phyloP scores from a whole-genome alignment of 1,140 invertebrate genomes.

The Plectrocnemia conspersa region DNA sequence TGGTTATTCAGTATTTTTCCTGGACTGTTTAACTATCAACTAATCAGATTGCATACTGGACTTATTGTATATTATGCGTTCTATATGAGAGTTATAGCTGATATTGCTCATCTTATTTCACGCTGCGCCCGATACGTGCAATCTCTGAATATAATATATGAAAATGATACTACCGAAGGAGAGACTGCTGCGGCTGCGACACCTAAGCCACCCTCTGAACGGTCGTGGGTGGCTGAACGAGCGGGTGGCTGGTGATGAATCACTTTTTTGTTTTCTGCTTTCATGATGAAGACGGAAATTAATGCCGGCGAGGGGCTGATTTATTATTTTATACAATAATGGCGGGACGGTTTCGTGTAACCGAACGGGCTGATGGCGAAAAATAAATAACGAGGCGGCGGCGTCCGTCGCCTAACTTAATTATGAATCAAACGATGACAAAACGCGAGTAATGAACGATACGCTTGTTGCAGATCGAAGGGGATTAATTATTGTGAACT shows the following conservation, averaged over 20 bases:
- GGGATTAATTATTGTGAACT: too few relatives aligned
- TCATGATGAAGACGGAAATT: constrained; percentile 30
- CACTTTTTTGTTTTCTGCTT: constrained; percentile 30
- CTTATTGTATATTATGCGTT: too few relatives aligned
- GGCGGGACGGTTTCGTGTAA: constrained; percentile 8
- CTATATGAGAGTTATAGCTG: too few relatives aligned
- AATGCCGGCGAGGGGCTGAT: constrained; percentile 28
- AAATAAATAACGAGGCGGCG: constrained; percentile 15
- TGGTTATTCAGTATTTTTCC: too few relatives aligned
- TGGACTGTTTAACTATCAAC: too few relatives aligned
- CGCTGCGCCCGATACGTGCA: too few relatives aligned
- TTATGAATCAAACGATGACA: constrained; percentile 19
- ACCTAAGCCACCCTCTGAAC: not conserved
- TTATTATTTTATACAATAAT: constrained; percentile 31
- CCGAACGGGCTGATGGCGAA: constrained; percentile 10
- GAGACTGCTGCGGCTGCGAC: too few relatives aligned
- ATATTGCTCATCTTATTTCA: too few relatives aligned
- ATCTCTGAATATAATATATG: too few relatives aligned
- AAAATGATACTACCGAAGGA: too few relatives aligned
- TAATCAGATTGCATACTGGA: too few relatives aligned
- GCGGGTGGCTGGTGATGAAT: constrained; percentile 8
- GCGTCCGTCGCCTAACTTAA: constrained; percentile 9
- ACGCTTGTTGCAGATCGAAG: too few relatives aligned
- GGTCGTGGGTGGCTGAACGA: not conserved
- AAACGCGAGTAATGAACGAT: constrained; percentile 6